Evolutionary conservation across 2,888 invertebrate genomes (phyloP).

Genomic region (Thymelicus lineola): DNA sequence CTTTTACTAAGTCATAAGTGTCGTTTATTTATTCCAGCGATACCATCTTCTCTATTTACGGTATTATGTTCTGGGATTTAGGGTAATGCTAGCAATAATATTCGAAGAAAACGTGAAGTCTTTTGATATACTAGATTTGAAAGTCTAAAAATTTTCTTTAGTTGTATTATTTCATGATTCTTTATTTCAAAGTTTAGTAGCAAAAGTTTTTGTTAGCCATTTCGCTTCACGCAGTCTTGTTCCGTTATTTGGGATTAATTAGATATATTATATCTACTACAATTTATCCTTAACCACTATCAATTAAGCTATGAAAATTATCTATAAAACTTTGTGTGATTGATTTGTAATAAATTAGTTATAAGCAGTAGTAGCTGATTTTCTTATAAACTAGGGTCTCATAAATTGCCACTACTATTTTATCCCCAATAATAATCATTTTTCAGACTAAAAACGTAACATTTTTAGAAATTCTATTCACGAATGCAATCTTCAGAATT

Average conservation of each 20-base stretch:
- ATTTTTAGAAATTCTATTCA: conserved; percentile 44
- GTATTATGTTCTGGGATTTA: conserved; percentile 16
- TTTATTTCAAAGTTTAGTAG: neutral
- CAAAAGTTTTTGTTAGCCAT: neutral
- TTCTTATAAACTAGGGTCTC: no score
- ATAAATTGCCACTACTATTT: neutral
- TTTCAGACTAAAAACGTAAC: conserved; percentile 31
- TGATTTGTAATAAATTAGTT: no score
- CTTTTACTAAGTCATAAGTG: conserved; percentile 26
- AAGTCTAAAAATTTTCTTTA: neutral
- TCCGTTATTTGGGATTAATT: no score
- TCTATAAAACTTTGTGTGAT: no score
- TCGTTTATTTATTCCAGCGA: conserved; percentile 23
- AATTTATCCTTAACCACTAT: neutral
- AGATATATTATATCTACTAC: neutral
- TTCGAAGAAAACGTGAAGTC: neutral
- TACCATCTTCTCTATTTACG: conserved; percentile 19
- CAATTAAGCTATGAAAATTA: neutral
- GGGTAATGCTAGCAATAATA: neutral
- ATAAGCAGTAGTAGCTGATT: no score
- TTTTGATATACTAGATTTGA: neutral
- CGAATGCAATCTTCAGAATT: conserved; percentile 61
- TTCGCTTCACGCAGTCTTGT: neutral
- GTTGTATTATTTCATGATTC: neutral
- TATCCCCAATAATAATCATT: conserved; percentile 7